phyloP scores from a whole-genome alignment of 1,140 invertebrate species.

The Drosophila guanche region DNA sequence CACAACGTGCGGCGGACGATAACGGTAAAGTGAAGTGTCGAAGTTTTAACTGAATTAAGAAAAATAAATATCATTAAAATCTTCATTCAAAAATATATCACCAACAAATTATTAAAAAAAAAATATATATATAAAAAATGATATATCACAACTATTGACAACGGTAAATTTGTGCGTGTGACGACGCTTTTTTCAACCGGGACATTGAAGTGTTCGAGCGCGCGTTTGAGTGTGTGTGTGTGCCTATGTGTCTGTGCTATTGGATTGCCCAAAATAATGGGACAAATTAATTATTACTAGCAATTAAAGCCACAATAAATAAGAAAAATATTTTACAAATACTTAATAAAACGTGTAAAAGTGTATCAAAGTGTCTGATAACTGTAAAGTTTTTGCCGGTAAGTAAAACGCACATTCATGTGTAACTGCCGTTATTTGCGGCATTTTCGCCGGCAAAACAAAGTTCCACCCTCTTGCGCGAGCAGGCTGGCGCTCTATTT shows the following conservation, averaged over 20 bases:
- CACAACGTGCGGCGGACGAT: too few relatives aligned
- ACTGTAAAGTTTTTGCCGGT: conserved; percentile 43
- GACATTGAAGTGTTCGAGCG: conserved; percentile 12
- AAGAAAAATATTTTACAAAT: conserved; percentile 32
- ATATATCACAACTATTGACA: too few relatives aligned
- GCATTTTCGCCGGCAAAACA: conserved; percentile 74
- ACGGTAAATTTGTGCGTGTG: conserved; percentile 11
- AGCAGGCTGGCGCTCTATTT: conserved; percentile 59
- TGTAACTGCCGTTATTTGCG: conserved; percentile 45
- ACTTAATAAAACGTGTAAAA: conserved; percentile 15
- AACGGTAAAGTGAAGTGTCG: too few relatives aligned
- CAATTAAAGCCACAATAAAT: conserved; percentile 32
- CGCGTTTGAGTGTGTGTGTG: conserved; percentile 29
- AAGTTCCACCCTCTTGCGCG: conserved; percentile 36
- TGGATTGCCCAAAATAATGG: too few relatives aligned
- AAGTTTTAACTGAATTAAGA: too few relatives aligned
- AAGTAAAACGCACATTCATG: conserved; percentile 51
- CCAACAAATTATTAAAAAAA: conserved; percentile 1
- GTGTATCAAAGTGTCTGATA: conserved; percentile 12
- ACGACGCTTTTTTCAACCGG: conserved; percentile 22
- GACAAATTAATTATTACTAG: conserved; percentile 14
- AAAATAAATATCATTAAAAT: too few relatives aligned
- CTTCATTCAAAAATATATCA: neutral
- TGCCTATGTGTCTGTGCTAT: conserved; percentile 35
- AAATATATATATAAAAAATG: neutral